Conservation (phyloP, 2,888 invertebrate species). For the Clivina fossor region DNA sequence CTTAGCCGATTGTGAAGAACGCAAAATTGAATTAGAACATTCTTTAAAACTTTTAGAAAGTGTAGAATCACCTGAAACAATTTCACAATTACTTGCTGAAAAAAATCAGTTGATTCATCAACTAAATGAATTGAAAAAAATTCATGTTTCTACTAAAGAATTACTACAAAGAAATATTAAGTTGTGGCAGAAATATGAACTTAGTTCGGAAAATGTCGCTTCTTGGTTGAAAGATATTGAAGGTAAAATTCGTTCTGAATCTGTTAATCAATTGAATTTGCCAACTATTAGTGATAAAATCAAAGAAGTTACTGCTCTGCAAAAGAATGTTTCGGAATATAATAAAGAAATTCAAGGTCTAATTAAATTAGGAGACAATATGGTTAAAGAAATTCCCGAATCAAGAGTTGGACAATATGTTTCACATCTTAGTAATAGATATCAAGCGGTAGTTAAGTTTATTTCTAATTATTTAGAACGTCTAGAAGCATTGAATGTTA, state of each 20-base stretch:
- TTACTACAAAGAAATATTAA: slow-evolving; percentile 70
- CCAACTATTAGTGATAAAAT: slow-evolving; percentile 70
- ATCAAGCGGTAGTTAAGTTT: slow-evolving; percentile 73
- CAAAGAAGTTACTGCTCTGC: slow-evolving; percentile 63
- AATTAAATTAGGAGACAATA: slow-evolving; percentile 67
- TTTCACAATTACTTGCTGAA: slow-evolving; percentile 67
- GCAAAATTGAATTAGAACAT: slow-evolving; percentile 68
- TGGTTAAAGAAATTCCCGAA: slow-evolving; percentile 78
- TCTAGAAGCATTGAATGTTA: slow-evolving; percentile 69
- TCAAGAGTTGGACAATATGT: slow-evolving; percentile 80
- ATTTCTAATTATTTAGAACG: slow-evolving; percentile 70
- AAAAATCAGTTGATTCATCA: slow-evolving; percentile 71
- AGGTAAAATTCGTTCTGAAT: slow-evolving; percentile 71
- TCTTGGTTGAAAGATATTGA: slow-evolving; percentile 81
- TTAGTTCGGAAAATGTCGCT: slow-evolving; percentile 70
- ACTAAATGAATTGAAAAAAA: slow-evolving; percentile 68
- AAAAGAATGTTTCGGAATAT: slow-evolving; percentile 65
- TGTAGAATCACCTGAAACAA: slow-evolving; percentile 72
- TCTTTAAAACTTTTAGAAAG: slow-evolving; percentile 71
- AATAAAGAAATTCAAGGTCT: slow-evolving; percentile 68
- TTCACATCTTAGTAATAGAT: slow-evolving; percentile 73
- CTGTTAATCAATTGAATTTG: slow-evolving; percentile 69
- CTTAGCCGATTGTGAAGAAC: slow-evolving; percentile 68
- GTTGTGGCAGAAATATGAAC: slow-evolving; percentile 81
- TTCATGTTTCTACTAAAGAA: slow-evolving; percentile 68